Base-by-base conservation (phyloP, 37 sponge, comb jelly and placozoan genomes). In the Cliona cf. orientalis region DNA sequence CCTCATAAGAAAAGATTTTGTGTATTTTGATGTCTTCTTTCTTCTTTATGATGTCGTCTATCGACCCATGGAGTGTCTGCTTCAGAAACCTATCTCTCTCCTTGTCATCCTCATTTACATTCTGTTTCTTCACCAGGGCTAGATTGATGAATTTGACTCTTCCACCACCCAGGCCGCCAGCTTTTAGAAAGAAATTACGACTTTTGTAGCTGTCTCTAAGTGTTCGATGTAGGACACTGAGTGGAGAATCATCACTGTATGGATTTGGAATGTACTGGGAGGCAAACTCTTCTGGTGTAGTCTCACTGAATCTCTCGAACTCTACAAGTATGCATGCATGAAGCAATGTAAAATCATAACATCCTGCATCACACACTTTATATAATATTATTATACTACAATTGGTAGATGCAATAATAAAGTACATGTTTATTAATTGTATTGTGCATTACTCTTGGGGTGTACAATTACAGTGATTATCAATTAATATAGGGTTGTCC, bases 1-100 rank as follows among this genome's bases (percentile, higher is more conserved):
- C 78, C 9, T 22, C 46, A 57, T 69, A 69, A 23, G 17, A 9
- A 25, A 80, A 80, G 5, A 80, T 69, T 1, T 35, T 59, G 21
- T 69, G 28, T 14, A 65, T 46, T 29, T 53, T 25, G n/a, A 80
- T 58, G 3, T 26, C n/a, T 14, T 23, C 43, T 31, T 80, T 80
- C 42, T 53, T 58, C 80, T 69, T 68, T 5, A 69, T 53, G 29
- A 80, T 80, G 35, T 80, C 80, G 32, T 80, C 80, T 3, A 69
- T 59, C 7, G 21, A 22, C 11, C 71, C 80, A 23, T 69, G 80
- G 5, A 80, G 59, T 39, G 70, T 69, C 28, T n/a, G 19, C 36
- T 60, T 49, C 12, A 80, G 42, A 69, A 80, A 80, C 42, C 33
- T 34, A 33, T 80, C 59, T 26, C 25, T 65, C 41, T 22, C 22